A percentile compares a stretch with the other conserved stretches of the same genome.
These are phyloP conservation scores for Illadopsis cleaveri DNA, from an alignment of 2,113 vertebrate genomes.

Conservation along the genomic window DNA sequence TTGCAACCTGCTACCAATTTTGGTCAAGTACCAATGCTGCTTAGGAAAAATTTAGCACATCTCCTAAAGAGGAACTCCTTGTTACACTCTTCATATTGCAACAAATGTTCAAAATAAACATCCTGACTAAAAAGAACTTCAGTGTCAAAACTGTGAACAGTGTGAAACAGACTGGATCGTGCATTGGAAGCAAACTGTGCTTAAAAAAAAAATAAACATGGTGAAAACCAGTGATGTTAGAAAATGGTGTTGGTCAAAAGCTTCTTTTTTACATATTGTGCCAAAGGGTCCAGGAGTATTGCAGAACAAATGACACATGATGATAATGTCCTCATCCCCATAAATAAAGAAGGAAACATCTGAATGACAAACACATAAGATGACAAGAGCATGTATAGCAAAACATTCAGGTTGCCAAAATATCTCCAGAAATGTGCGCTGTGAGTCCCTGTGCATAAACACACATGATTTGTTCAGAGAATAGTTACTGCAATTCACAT, in stretches of 20 bases:
- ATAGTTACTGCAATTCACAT: not conserved
- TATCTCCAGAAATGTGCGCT: slow-evolving; percentile 2
- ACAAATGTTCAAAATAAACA: not conserved
- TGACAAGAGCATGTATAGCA: not conserved
- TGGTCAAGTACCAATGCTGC: not conserved
- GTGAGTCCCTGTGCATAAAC: not conserved
- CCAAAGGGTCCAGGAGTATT: not conserved
- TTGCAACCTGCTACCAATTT: not conserved
- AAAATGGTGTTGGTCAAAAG: not conserved
- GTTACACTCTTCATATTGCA: not conserved
- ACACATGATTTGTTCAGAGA: not conserved
- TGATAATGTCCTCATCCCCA: not conserved
- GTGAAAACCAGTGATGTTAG: not conserved
- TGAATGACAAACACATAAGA: not conserved
- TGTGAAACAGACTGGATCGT: not conserved
- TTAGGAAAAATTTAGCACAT: not conserved
- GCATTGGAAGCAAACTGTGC: slow-evolving; percentile 4
- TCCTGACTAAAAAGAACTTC: slow-evolving; percentile 3
- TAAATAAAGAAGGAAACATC: not conserved
- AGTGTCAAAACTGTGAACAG: not conserved
- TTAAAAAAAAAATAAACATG: not conserved
- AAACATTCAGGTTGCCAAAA: slow-evolving; percentile 53
- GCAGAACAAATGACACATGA: not conserved
- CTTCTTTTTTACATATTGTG: not conserved
- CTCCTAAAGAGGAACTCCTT: not conserved